Evolutionary conservation across 2,113 vertebrate species (phyloP).

Genomic region (Semicossyphus pulcher): DNA sequence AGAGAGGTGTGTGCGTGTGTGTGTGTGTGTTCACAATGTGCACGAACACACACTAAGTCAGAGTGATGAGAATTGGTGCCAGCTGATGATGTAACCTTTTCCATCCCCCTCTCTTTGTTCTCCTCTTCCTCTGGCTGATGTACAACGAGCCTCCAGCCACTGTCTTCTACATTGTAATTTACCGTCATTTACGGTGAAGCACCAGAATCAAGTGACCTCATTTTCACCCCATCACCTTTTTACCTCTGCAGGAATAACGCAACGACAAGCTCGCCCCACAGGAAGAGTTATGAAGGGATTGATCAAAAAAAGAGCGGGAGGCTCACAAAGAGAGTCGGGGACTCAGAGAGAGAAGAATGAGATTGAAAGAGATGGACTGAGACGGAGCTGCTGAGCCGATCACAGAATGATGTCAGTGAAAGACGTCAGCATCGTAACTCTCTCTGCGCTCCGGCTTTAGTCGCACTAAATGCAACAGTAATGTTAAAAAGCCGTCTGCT

Average conservation of each 20-base stretch:
- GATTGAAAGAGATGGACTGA: slow-evolving; percentile 31
- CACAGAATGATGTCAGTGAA: slow-evolving; percentile 50
- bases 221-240: slow-evolving; percentile 66
- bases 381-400: slow-evolving; percentile 25
- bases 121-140: slow-evolving; percentile 54
- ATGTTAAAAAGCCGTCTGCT: slow-evolving; percentile 59
- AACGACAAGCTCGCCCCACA: slow-evolving; percentile 11
- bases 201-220: slow-evolving; percentile 60
- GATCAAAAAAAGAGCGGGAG: neutral
- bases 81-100: slow-evolving; percentile 78
- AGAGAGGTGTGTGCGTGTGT: slow-evolving; percentile 21
- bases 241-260: slow-evolving; percentile 52
- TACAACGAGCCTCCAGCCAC: slow-evolving; percentile 58
- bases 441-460: slow-evolving; percentile 15
- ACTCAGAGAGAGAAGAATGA: slow-evolving; percentile 12
- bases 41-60: slow-evolving; percentile 39
- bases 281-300: slow-evolving; percentile 3
- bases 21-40: slow-evolving; percentile 25
- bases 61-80: slow-evolving; percentile 67
- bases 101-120: slow-evolving; percentile 70
- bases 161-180: slow-evolving; percentile 68
- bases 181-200: slow-evolving; percentile 53
- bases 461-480: slow-evolving; percentile 60
- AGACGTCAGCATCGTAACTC: slow-evolving; percentile 44
- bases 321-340: slow-evolving; percentile 7